Evolutionary conservation across 2,113 vertebrate genomes (phyloP), one percentile per base, ranked within the genome.

Genomic region (Marmota flaviventris): DNA sequence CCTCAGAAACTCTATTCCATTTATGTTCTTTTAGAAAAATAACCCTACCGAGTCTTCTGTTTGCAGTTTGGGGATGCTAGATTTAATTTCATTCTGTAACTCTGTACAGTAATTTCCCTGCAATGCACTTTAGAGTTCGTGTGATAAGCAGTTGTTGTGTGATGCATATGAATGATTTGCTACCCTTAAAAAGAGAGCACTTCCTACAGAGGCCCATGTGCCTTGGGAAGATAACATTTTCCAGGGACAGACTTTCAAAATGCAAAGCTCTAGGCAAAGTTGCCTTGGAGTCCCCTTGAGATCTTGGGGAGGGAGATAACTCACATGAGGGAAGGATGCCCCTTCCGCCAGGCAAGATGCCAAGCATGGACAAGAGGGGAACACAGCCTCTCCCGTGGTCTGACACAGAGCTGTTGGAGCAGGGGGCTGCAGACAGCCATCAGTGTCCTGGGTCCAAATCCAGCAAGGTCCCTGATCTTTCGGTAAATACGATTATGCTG

Each of bases 241-340:
- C 25, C 58, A 72, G 89, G 42, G 42, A 11, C 45, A 72, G 53
- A 16, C 20, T 95, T 96, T 88, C 25, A 75, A 93, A 92, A 81
- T 84, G 67, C 83, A 82, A 85, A 94, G 39, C 86, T 81, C 22
- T 12, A 34, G 73, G 96, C 84, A 4, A 86, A 73, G 24, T 48
- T 90, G 83, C 27, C 76, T 94, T 27, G 37, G 63, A 81, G 56
- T 39, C 42, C 29, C 42, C 56, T 92, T 22, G 85, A 95, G 79
- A 89, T 78, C 37, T 85, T 42, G 37, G 24, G 45, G 25, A 83
- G 63, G 58, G 2, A 91, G 81, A 90, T 45, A 89, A 76, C 22
- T 58, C 39, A 51, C 24, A 51, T 0, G 16, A 85, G 76, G 69
- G 51, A 69, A 1, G 5, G 8, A 24, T 32, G 37, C 27, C 81